A percentile compares a stretch with the other conserved stretches of the same genome.
These are phyloP conservation scores for Meloidogyne exigua DNA, from an alignment of 1,140 invertebrate genomes.

Conservation along the genomic window DNA sequence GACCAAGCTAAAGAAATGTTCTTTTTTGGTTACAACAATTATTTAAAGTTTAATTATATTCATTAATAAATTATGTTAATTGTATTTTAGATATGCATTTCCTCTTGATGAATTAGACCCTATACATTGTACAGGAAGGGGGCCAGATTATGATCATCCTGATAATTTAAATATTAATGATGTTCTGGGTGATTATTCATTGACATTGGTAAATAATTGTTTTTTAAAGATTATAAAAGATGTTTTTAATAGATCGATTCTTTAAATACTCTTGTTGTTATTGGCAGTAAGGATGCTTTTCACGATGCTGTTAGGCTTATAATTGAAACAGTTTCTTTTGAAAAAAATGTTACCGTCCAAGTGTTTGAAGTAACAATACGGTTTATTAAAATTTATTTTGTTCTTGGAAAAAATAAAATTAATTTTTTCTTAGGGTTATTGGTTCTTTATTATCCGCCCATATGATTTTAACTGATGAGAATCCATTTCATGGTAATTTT, in stretches of 20 bases:
- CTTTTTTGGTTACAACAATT: constrained; percentile 54
- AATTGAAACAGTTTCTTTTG: constrained; percentile 71
- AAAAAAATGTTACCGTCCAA: constrained; percentile 72
- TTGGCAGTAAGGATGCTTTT: constrained; percentile 70
- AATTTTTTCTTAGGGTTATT: constrained; percentile 69
- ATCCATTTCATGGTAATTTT: constrained; percentile 70
- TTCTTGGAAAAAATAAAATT: too few species aligned
- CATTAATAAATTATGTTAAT: constrained; percentile 67
- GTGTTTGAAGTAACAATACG: constrained; percentile 75
- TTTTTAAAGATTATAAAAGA: neutral
- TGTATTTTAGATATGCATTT: constrained; percentile 69
- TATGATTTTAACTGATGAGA: constrained; percentile 70
- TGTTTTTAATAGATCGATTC: constrained; percentile 67
- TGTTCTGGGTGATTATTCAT: constrained; percentile 71
- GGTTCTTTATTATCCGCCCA: constrained; percentile 73
- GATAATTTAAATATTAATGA: constrained; percentile 76
- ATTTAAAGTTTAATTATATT: constrained; percentile 28
- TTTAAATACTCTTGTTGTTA: constrained; percentile 68
- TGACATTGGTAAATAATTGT: constrained; percentile 65
- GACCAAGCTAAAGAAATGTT: constrained; percentile 58
- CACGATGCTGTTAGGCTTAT: constrained; percentile 70
- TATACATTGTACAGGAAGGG: constrained; percentile 69
- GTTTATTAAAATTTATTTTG: constrained; percentile 58
- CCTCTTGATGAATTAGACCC: constrained; percentile 70
- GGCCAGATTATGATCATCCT: constrained; percentile 71